Conservation (phyloP, 2,113 vertebrate species). For the Marcusenius ussheri region DNA sequence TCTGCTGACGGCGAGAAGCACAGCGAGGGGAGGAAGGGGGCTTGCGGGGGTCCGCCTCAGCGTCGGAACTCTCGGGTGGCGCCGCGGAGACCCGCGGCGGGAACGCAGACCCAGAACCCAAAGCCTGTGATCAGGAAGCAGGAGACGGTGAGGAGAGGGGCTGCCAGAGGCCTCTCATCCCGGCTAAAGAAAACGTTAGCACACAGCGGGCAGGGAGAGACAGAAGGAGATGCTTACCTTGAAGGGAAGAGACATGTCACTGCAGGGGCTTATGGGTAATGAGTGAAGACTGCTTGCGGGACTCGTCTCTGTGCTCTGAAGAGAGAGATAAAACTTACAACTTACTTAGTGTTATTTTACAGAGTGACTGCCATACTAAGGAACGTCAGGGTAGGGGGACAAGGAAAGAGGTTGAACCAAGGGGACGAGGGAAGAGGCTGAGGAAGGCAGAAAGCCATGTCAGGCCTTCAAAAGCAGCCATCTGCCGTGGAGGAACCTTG, state of each 20-base stretch:
- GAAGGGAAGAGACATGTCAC: constrained; percentile 76
- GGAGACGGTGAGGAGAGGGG: neutral
- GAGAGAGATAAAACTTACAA: constrained; percentile 34
- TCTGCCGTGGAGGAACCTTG: neutral
- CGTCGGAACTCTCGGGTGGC: neutral
- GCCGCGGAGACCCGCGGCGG: neutral
- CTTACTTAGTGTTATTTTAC: neutral
- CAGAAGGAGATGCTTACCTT: constrained; percentile 69
- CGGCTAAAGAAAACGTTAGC: neutral
- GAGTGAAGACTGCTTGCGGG: constrained; percentile 87
- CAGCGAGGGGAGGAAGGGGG: neutral
- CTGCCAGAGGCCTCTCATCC: neutral
- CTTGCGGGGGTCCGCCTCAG: neutral
- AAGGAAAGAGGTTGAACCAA: neutral
- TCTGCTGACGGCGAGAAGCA: neutral
- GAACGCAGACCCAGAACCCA: neutral
- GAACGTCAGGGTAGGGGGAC: neutral
- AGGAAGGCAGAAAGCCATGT: neutral
- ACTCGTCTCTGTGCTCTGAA: constrained; percentile 84
- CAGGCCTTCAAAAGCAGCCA: neutral
- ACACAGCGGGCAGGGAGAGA: neutral
- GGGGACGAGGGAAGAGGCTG: neutral
- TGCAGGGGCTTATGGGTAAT: constrained; percentile 86
- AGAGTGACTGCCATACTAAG: neutral
- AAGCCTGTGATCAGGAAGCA: neutral